phyloP scores from a whole-genome alignment of 2,888 invertebrate species.

The Lepas anatifera region DNA sequence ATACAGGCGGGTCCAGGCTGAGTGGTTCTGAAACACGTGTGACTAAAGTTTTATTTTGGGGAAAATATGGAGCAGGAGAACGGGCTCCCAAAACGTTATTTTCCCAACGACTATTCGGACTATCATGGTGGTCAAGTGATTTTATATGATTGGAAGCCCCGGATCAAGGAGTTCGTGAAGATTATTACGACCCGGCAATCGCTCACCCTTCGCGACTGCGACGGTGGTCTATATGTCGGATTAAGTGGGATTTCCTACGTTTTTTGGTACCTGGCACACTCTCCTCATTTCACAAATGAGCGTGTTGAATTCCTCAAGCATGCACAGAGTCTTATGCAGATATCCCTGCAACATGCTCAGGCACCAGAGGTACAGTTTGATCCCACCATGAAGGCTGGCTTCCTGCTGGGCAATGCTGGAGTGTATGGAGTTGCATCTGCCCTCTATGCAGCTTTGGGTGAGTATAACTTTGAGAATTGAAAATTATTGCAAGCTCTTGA shows the following conservation, averaged over 20 bases:
- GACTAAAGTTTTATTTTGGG: not conserved
- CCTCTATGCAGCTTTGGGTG: conserved; percentile 43
- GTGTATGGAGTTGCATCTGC: conserved; percentile 58
- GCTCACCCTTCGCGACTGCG: conserved; percentile 32
- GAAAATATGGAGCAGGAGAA: not conserved
- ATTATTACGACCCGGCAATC: conserved; percentile 30
- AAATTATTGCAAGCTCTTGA: too few relatives aligned
- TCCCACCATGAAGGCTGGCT: conserved; percentile 49
- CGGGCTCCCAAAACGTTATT: conserved; percentile 13
- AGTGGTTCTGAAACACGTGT: not conserved
- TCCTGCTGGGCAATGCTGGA: conserved; percentile 67
- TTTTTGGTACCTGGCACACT: conserved; percentile 54
- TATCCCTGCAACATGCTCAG: conserved; percentile 45
- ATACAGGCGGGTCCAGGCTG: not conserved
- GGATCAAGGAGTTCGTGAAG: conserved; percentile 18
- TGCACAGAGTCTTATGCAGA: conserved; percentile 48
- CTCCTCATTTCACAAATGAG: conserved; percentile 32
- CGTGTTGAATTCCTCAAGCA: conserved; percentile 41
- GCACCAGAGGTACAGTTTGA: conserved; percentile 33
- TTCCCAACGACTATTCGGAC: conserved; percentile 35
- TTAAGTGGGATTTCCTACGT: conserved; percentile 59
- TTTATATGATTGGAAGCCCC: conserved; percentile 7
- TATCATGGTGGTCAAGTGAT: not conserved
- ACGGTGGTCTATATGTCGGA: conserved; percentile 57
- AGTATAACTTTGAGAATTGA: too few relatives aligned